phyloP scores from a whole-genome alignment of 2,888 invertebrate genomes.

The Carabus problematicus region DNA sequence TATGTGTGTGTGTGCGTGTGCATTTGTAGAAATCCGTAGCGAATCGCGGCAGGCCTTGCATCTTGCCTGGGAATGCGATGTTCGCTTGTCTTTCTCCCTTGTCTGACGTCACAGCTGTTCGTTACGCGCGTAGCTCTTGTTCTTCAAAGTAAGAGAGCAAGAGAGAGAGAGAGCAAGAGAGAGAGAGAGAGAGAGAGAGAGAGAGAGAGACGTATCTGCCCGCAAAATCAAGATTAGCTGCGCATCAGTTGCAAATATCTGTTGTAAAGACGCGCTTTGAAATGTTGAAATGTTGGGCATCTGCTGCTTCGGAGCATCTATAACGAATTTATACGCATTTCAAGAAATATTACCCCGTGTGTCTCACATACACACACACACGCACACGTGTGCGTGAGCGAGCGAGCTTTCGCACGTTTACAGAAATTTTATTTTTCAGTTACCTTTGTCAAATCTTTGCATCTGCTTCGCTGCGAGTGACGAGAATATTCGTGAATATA shows the following conservation, averaged over 20 bases:
- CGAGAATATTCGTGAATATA: too few species aligned
- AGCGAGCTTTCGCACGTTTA: too few species aligned
- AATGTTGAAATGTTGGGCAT: not conserved
- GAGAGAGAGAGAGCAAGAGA: too few species aligned
- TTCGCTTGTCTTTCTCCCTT: conserved; percentile 34
- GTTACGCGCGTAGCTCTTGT: conserved; percentile 49
- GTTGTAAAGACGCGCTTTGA: not conserved
- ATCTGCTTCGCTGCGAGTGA: too few species aligned
- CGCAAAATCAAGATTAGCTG: conserved; percentile 56
- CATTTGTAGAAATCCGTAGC: conserved; percentile 52
- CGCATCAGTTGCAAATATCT: conserved; percentile 49
- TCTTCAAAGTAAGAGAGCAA: too few species aligned
- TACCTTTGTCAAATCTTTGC: too few species aligned
- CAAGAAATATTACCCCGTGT: conserved; percentile 39
- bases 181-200: too few species aligned
- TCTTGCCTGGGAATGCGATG: not conserved
- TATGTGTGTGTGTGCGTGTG: not conserved
- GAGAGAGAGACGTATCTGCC: too few species aligned
- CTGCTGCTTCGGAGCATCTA: conserved; percentile 51
- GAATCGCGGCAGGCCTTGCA: conserved; percentile 49
- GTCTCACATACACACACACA: too few species aligned
- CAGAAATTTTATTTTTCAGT: too few species aligned
- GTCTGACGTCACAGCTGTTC: conserved; percentile 47
- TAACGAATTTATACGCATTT: conserved; percentile 52
- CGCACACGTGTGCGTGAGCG: too few species aligned